phyloP scores from a whole-genome alignment of 2,888 invertebrate species.

The Monochamus alternatus region DNA sequence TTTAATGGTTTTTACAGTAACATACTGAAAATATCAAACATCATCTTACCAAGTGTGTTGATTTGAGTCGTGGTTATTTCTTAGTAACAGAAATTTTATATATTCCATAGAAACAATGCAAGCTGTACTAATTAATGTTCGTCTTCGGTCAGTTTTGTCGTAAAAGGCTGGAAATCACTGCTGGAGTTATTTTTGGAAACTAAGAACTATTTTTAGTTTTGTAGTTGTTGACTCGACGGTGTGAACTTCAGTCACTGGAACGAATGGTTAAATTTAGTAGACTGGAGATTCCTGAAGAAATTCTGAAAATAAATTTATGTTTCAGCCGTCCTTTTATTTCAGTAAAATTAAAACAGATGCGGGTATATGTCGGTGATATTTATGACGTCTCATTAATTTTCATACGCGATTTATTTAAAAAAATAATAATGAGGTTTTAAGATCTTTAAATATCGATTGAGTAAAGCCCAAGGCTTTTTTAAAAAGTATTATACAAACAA shows the following conservation, averaged over 20 bases:
- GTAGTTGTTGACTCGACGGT: constrained; percentile 13
- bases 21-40: no score
- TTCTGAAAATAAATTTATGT: constrained; percentile 1
- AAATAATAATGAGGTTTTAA: no score
- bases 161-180: neutral
- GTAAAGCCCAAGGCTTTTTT: no score
- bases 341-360: constrained; percentile 7
- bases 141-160: neutral
- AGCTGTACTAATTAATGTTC: no score
- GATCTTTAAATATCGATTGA: no score
- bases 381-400: constrained; percentile 5
- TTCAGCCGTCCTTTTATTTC: neutral
- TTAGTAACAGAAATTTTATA: no score
- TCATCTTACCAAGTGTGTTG: no score
- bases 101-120: no score
- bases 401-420: neutral
- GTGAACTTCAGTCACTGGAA: constrained; percentile 14
- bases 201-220: constrained; percentile 19
- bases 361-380: constrained; percentile 3
- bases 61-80: no score
- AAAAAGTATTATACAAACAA: no score
- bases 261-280: neutral
- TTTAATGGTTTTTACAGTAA: no score
- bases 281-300: constrained; percentile 3
- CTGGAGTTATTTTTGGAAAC: constrained; percentile 23